Base-by-base conservation (phyloP, 2,113 vertebrate genomes). In the Sclerurus mexicanus region DNA sequence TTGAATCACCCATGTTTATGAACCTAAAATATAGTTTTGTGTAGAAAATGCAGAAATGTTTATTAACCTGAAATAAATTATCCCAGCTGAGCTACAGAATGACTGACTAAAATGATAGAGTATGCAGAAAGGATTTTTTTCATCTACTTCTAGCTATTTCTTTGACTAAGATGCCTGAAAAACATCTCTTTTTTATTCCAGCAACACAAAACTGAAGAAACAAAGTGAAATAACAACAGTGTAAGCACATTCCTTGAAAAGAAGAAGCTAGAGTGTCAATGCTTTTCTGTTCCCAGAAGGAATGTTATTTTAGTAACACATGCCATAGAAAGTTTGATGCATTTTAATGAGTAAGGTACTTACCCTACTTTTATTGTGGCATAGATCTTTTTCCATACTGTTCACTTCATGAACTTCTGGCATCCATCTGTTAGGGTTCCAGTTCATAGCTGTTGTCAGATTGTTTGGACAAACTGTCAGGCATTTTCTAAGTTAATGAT, bases 391-490 rank as follows among this genome's bases (percentile, higher is more conserved):
- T 77, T 78, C 59, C 4, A 2, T 68, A 23, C 35, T 52, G 9
- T 78, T 81, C 62, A 35, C 40, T 88, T 58, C 56, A 81, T 85
- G 55, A 91, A 67, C 83, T 63, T 90, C 82, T 91, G 66, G 68
- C 14, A 81, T 91, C 59, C 23, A 9, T 88, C 74, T 92, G n/a
- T 47, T 90, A 21, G 10, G 11, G 27, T 59, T 82, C 52, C 15
- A 56, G 40, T 75, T 87, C 72, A 55, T 30, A 77, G 63, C 18
- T 60, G 42, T 49, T 67, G 60, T 93, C 90, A 85, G 76, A 86
- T 72, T 93, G 87, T 93, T 95, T 90, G 87, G 79, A 84, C 35
- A 66, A 91, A 67, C 67, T 88, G 46, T 77, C 87, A 89, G 59
- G 68, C 52, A 33, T 79, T 96, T 95, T 96, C n/a, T 30, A 67